These are phyloP conservation scores for Drosophila acutilabella DNA, from an alignment of 2,888 invertebrate genomes.

Conservation along the genomic window DNA sequence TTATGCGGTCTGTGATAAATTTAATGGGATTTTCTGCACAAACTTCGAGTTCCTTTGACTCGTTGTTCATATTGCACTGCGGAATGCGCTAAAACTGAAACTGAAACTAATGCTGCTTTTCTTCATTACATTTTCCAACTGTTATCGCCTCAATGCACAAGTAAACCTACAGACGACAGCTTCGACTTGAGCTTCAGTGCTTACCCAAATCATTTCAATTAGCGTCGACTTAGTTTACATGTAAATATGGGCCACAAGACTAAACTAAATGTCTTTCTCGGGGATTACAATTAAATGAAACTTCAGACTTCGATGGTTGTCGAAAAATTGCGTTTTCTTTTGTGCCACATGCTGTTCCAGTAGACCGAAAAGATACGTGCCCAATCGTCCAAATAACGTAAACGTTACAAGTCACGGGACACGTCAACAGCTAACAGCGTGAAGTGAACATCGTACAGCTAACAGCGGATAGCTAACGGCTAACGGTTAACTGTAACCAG, in stretches of 20 bases:
- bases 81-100: conserved; percentile 20
- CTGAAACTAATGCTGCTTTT: conserved; percentile 21
- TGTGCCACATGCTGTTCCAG: conserved; percentile 48
- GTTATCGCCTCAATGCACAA: conserved; percentile 20
- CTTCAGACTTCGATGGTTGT: conserved; percentile 14
- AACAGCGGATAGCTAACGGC: not conserved
- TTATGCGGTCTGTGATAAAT: conserved; percentile 42
- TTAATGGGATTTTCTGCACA: conserved; percentile 44
- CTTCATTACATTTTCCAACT: conserved; percentile 3
- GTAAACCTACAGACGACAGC: conserved; percentile 23
- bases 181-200: conserved; percentile 12
- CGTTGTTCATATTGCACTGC: conserved; percentile 38
- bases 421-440: conserved; percentile 10
- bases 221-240: conserved; percentile 43
- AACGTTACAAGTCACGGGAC: conserved; percentile 5
- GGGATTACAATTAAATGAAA: conserved; percentile 41
- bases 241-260: conserved; percentile 51
- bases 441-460: not conserved
- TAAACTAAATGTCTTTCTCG: conserved; percentile 37
- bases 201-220: conserved; percentile 67
- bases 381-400: conserved; percentile 10
- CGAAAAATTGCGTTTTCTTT: conserved; percentile 31
- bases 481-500: not conserved
- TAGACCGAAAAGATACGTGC: conserved; percentile 68
- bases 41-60: not conserved